Evolutionary conservation across 2,113 vertebrate genomes (phyloP), one percentile per base, ranked within the genome.

Genomic region (Glaucidium brasilianum): DNA sequence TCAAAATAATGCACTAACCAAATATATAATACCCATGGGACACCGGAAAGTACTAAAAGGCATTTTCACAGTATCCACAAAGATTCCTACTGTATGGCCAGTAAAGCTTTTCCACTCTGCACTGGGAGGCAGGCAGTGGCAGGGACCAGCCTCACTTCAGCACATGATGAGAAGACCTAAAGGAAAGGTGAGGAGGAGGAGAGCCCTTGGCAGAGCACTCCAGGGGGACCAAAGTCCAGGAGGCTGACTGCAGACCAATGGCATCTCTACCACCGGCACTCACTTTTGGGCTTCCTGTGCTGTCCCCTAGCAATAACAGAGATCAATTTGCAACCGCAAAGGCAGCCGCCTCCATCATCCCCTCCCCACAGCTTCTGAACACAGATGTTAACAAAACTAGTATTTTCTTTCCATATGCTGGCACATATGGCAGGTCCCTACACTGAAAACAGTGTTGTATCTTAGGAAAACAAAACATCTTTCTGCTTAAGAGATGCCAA

Each of bases 381-480:
- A 52, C 50, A 80, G 85, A 83, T 10, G 35, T 39, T 85, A 88
- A 94, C 76, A 94, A 92, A 82, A 82, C 20, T 2, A 2, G 80
- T 22, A 47, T 74, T 88, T 94, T 90, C 80, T 75, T 84, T 85
- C 92, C 92, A 64, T 88, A 75, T 50, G 80, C 76, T 96, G 91
- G 88, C 88, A 72, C 88, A 85, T 75, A 85, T 0, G 12, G 84
- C 88, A 80, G 41, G 64, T 80, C 47, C 43, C 52, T 43, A 43
- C n/a, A 39, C 89, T 63, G 71, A 37, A 91, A 88, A 91, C 58
- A 87, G 76, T 52, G 45, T 1, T 72, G 47, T 76, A 82, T 92
- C 89, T 85, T 50, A 68, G 71, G 79, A 83, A 95, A 95, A 96
- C 49, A 91, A 95, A 94, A 95, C 84, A 95, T 88, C 83, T 92